Conservation (phyloP, 2,113 vertebrate species). For the Agelaius phoeniceus region DNA sequence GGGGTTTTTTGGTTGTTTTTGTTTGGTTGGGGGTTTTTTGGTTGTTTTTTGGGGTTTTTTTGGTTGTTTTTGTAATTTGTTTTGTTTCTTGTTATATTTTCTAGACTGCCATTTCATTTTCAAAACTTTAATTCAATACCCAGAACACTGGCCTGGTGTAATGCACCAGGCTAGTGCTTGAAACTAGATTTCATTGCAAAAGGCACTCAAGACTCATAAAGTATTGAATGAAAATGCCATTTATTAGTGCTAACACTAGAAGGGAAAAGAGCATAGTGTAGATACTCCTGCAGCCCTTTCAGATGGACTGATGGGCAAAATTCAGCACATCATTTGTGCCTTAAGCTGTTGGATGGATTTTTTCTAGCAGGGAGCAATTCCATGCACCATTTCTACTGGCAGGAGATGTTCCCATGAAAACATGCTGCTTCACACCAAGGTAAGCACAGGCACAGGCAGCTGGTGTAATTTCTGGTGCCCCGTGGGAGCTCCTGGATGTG, state of each 20-base stretch:
- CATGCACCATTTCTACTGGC: not conserved
- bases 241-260: not conserved
- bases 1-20: not conserved
- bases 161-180: not conserved
- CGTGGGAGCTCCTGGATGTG: not conserved
- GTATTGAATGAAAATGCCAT: not conserved
- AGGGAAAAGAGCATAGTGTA: not conserved
- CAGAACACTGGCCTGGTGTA: not conserved
- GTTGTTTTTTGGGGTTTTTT: not conserved
- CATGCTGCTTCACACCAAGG: not conserved
- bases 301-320: not conserved
- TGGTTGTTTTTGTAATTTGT: not conserved
- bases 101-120: not conserved
- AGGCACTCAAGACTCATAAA: not conserved
- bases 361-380: not conserved
- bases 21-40: not conserved
- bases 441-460: not conserved
- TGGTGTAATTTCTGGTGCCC: not conserved
- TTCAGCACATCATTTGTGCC: not conserved
- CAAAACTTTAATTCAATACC: not conserved
- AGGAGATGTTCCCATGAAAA: not conserved
- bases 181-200: not conserved
- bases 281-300: not conserved
- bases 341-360: rapidly evolving
- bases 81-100: not conserved